These are phyloP conservation scores for Lampropteryx suffumata DNA, from an alignment of 2,888 invertebrate genomes.

Conservation along the genomic window DNA sequence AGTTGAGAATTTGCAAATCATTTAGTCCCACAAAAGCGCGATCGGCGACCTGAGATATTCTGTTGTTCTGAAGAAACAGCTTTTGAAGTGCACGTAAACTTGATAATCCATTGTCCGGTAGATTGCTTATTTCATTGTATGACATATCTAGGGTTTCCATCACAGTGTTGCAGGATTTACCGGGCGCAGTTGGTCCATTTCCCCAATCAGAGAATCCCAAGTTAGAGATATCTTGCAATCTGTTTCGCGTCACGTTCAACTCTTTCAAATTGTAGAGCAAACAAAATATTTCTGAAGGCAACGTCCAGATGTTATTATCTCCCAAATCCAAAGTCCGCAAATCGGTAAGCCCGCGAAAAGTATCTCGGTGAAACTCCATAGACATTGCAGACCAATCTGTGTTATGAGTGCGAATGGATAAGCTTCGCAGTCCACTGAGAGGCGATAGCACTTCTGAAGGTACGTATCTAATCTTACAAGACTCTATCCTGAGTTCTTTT, in stretches of 20 bases:
- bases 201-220: slow-evolving; percentile 90
- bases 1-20: slow-evolving; percentile 87
- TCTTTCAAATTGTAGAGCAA: slow-evolving; percentile 86
- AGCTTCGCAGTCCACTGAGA: slow-evolving; percentile 85
- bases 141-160: slow-evolving; percentile 89
- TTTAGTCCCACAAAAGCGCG: slow-evolving; percentile 88
- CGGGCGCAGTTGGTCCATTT: slow-evolving; percentile 85
- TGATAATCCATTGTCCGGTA: slow-evolving; percentile 88
- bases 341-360: slow-evolving; percentile 86
- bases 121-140: slow-evolving; percentile 86
- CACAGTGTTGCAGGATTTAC: slow-evolving; percentile 87
- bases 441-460: slow-evolving; percentile 87
- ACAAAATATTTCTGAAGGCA: slow-evolving; percentile 88
- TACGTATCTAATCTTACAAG: slow-evolving; percentile 89
- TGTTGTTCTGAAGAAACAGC: slow-evolving; percentile 89
- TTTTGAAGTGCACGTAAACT: slow-evolving; percentile 87
- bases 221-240: slow-evolving; percentile 89
- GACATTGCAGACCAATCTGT: slow-evolving; percentile 92
- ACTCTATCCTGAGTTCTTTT: slow-evolving; percentile 87
- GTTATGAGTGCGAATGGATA: slow-evolving; percentile 89
- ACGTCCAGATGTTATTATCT: slow-evolving; percentile 90
- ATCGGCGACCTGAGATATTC: slow-evolving; percentile 88
- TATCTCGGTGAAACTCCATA: slow-evolving; percentile 88
- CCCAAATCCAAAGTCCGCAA: slow-evolving; percentile 87
- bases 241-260: slow-evolving; percentile 89